Conservation (phyloP, 2,888 invertebrate genomes). For the Lypha dubia region DNA sequence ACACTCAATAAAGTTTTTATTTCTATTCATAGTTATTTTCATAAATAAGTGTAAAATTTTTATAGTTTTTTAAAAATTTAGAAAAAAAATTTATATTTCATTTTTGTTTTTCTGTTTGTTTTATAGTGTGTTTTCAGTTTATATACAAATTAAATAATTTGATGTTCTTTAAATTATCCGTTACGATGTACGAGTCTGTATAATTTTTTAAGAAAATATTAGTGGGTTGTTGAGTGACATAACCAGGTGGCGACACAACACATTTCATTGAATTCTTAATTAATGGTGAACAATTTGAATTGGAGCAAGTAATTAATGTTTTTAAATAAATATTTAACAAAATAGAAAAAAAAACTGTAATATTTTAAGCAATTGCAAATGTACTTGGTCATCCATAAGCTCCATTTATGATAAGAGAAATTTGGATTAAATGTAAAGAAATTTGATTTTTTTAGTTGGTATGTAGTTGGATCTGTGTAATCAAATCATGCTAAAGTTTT, state of each 20-base stretch:
- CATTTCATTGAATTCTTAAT: conserved; percentile 23
- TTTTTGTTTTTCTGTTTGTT: background rate
- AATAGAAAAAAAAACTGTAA: background rate
- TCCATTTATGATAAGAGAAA: too few species aligned
- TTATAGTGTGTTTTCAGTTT: background rate
- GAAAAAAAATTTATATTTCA: background rate
- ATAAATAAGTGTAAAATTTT: background rate
- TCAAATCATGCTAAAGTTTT: too few species aligned
- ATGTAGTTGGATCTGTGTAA: too few species aligned
- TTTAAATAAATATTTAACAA: background rate
- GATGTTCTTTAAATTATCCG: conserved; percentile 7
- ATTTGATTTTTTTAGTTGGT: too few species aligned
- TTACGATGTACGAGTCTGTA: background rate
- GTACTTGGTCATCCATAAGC: too few species aligned
- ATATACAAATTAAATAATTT: conserved; percentile 14
- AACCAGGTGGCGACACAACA: conserved; percentile 49
- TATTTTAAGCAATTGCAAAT: background rate
- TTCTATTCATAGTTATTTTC: conserved; percentile 13
- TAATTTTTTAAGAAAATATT: background rate
- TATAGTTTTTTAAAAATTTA: conserved; percentile 24
- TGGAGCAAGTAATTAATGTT: conserved; percentile 40
- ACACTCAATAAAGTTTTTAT: conserved; percentile 50
- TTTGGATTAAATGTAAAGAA: too few species aligned
- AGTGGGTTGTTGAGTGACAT: conserved; percentile 56
- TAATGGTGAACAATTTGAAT: conserved; percentile 16